A percentile compares a stretch with the other conserved stretches of the same genome.
phyloP scores from a whole-genome alignment of 2,888 invertebrate genomes.

The Aphodius granarius region DNA sequence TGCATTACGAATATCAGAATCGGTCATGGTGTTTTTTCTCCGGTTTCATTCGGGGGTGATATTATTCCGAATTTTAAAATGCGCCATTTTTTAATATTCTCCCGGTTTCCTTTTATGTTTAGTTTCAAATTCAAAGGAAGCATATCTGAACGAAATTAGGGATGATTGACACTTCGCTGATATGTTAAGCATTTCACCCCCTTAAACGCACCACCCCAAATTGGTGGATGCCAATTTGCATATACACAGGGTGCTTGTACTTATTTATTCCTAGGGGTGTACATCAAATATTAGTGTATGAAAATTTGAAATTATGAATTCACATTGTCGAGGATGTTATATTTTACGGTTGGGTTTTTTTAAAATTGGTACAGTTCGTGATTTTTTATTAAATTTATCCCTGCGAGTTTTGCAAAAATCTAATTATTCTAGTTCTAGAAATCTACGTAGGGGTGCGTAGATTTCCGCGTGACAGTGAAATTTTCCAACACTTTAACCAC shows the following conservation, averaged over 20 bases:
- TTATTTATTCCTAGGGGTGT: background rate
- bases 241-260: background rate
- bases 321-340: background rate
- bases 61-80: slow-evolving; percentile 1
- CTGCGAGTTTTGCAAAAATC: background rate
- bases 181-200: background rate
- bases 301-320: background rate
- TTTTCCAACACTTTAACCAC: slow-evolving; percentile 5
- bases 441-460: background rate
- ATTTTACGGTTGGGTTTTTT: background rate
- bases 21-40: background rate
- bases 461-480: slow-evolving; percentile 7
- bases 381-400: background rate
- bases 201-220: background rate
- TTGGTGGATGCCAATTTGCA: background rate
- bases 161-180: background rate
- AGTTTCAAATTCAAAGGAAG: background rate
- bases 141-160: background rate
- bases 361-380: background rate
- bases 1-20: slow-evolving; percentile 21
- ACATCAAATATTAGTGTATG: background rate
- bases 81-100: slow-evolving; percentile 3
- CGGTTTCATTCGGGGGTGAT: background rate
- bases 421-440: background rate
- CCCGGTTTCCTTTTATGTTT: slow-evolving; percentile 5